Evolutionary conservation across 2,113 vertebrate species (phyloP), one percentile per base, ranked within the genome.

Genomic region (Corydoras sp.): DNA sequence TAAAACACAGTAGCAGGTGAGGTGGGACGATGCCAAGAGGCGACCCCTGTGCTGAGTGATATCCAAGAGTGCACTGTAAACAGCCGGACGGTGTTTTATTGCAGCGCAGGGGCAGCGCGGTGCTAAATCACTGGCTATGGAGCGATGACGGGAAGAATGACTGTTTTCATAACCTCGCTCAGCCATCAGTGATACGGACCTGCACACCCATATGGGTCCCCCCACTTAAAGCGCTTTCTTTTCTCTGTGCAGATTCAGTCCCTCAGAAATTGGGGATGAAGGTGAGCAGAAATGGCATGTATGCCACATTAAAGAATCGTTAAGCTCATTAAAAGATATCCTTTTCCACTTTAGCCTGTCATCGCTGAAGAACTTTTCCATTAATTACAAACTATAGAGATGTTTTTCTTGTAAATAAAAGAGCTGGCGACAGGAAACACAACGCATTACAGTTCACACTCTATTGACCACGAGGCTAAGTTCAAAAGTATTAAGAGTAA

Each of bases 141-240:
- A 91, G 94, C 96, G 95, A 90, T 95, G 95, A 98, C 94, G 96
- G 93, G 90, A 92, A 92, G 91, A 91, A 93, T 91, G 91, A 92
- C 91, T 96, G 95, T 98, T 98, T 96, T 94, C 92, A 91, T 97
- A 97, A 95, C 95, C 93, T 88, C 88, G 91, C 92, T 93, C 92
- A 88, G 92, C 91, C 90, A 90, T 92, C 91, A 94, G 93, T 91
- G 92, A 92, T 92, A 91, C 87, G 89, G 90, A 77, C 72, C 62
- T 74, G 43, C 68, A 88, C 75, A 86, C 85, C 78, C 88, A 83
- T 85, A 86, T 85, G 86, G 83, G 86, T 77, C 85, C 73, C 82
- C 88, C 87, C 88, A 90, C 69, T 35, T 50, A 58, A 71, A 54
- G 72, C 51, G 35, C 54, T 43, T 65, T 43, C 29, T 68, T 53